Conservation (phyloP, 2,888 invertebrate genomes). For the Tholera decimalis region DNA sequence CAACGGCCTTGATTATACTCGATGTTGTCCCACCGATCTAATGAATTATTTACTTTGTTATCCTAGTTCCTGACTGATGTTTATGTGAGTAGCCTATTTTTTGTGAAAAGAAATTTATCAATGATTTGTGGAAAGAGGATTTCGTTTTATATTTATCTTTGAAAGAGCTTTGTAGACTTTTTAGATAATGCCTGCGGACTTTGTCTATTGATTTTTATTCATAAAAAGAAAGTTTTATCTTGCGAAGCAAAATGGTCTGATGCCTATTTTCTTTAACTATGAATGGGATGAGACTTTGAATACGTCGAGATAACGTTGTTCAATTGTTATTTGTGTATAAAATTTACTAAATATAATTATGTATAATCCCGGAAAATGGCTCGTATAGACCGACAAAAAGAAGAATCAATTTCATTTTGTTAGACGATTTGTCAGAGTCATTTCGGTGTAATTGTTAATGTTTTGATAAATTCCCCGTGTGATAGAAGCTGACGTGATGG, state of each 20-base stretch:
- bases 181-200: constrained; percentile 51
- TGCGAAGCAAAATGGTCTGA: constrained; percentile 27
- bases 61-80: constrained; percentile 72
- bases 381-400: constrained; percentile 9
- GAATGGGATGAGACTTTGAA: constrained; percentile 29
- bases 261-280: constrained; percentile 44
- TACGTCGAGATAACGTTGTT: constrained; percentile 21
- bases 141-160: constrained; percentile 41
- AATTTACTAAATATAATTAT: constrained; percentile 16
- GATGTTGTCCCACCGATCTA: constrained; percentile 75
- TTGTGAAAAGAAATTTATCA: constrained; percentile 58
- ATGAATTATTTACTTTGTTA: constrained; percentile 84
- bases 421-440: constrained; percentile 39
- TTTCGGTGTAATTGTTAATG: constrained; percentile 62
- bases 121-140: constrained; percentile 52
- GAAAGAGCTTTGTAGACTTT: constrained; percentile 51
- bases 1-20: constrained; percentile 73
- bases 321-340: not conserved
- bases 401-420: constrained; percentile 40
- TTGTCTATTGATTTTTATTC: constrained; percentile 53
- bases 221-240: constrained; percentile 49
- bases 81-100: constrained; percentile 71
- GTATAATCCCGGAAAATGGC: not conserved
- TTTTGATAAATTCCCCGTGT: constrained; percentile 76
- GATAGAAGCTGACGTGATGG: constrained; percentile 70